Percentiles rank a stretch among this genome's conserved stretches.
phyloP scores from a whole-genome alignment of 2,113 vertebrate genomes.

The Pterocles gutturalis region DNA sequence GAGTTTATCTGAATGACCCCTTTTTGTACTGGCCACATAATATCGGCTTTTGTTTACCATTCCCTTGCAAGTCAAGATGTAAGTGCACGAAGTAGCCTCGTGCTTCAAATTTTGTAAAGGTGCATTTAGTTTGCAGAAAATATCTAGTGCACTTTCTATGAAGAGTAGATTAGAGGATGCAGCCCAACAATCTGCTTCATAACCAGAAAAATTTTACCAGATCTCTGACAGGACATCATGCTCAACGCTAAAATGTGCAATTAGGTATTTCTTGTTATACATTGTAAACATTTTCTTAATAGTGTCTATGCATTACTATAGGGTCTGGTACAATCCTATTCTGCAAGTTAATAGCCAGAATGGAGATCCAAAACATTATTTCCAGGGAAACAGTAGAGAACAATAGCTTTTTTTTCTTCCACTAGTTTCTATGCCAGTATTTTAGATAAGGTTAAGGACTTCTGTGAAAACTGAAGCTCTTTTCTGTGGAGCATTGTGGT shows the following conservation, averaged over 20 bases:
- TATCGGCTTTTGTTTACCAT: neutral
- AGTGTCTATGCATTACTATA: neutral
- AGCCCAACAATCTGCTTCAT: neutral
- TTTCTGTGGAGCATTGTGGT: neutral
- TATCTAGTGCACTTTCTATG: neutral
- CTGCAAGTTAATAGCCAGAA: neutral
- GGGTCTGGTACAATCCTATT: neutral
- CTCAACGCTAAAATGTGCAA: neutral
- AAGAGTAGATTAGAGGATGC: neutral
- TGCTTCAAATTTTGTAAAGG: neutral
- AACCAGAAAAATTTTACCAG: neutral
- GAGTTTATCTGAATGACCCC: neutral
- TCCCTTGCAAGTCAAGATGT: neutral
- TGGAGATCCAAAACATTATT: neutral
- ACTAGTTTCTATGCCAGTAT: neutral
- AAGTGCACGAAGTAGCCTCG: neutral
- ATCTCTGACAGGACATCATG: neutral
- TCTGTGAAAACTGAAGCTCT: neutral
- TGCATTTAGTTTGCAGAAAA: neutral
- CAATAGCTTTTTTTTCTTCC: neutral
- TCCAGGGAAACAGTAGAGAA: neutral
- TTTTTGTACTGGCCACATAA: neutral
- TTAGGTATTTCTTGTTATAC: neutral
- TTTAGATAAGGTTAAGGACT: neutral
- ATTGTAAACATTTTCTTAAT: neutral